Conservation (phyloP, 1,140 invertebrate species). For the Euwallacea fornicatus region DNA sequence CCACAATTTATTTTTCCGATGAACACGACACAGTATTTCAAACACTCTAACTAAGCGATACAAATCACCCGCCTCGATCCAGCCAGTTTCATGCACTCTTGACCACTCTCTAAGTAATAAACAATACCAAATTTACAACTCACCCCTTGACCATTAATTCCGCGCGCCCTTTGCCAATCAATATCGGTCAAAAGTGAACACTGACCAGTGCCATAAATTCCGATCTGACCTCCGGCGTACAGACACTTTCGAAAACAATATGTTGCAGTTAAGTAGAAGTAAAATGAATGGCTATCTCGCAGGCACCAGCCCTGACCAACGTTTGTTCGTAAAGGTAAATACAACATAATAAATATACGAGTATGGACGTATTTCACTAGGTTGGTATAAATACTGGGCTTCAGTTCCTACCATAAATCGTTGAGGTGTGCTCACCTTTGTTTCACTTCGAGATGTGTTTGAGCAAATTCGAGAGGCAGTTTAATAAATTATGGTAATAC, state of each 20-base stretch:
- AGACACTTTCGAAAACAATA: constrained; percentile 34
- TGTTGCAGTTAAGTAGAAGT: constrained; percentile 36
- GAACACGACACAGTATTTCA: too few relatives aligned
- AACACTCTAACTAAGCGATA: too few relatives aligned
- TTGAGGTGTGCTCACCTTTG: too few relatives aligned
- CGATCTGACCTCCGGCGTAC: constrained; percentile 19
- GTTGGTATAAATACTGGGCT: too few relatives aligned
- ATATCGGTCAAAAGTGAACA: constrained; percentile 19
- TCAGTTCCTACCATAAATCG: too few relatives aligned
- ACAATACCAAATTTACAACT: constrained; percentile 8
- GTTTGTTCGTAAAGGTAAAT: constrained; percentile 34
- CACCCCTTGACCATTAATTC: constrained; percentile 16
- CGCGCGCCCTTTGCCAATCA: constrained; percentile 20
- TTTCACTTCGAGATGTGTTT: too few relatives aligned
- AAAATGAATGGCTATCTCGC: constrained; percentile 37
- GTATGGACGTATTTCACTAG: constrained; percentile 11
- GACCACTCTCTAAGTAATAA: background rate
- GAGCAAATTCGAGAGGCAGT: too few relatives aligned
- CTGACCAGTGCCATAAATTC: constrained; percentile 22
- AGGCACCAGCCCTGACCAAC: constrained; percentile 30
- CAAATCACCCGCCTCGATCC: too few relatives aligned
- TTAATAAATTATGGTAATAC: too few relatives aligned
- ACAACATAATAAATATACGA: constrained; percentile 31
- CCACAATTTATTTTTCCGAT: too few relatives aligned
- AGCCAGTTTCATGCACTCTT: too few relatives aligned